Evolutionary conservation across 2,888 invertebrate species (phyloP), one percentile per base, ranked within the genome.

Genomic region (Oeneis ivallda): DNA sequence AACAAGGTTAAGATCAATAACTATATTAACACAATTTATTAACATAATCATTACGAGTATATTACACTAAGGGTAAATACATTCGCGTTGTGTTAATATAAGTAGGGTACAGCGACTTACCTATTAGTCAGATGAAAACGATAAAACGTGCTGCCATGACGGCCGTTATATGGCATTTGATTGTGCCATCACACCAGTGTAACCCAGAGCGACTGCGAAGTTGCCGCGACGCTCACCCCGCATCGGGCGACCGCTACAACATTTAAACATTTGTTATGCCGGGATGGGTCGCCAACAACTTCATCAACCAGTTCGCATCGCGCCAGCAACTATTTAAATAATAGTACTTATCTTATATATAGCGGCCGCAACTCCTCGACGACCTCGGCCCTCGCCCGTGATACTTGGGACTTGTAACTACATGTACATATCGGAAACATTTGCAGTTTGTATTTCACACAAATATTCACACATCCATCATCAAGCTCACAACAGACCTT

Each of bases 221-320:
- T 74, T 74, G 77, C 71, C 75, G 65, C 66, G 68, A 65, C 71
- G 75, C 75, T 89, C 87, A 89, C 75, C 87, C 89, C 76, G 87
- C 88, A 74, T 87, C 89, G 76, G 87, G 79, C 74, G 85, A 75
- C 76, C 72, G 87, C 89, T 89, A 89, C 85, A 89, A 89, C 88
- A 89, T 79, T 82, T 83, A 87, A 87, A 88, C 79, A 84, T 75
- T 82, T 74, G 83, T 88, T 85, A 88, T 84, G 83, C 81, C 83
- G 83, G 79, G 79, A 77, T 82, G 79, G 79, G 83, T 80, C 79
- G 78, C 72, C 71, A 69, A 71, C 66, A 66, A 74, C 58, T 68
- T 68, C 57, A 69, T 66, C 65, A 72, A 71, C 68, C 67, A 81
- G 63, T 84, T 86, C 85, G 86, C 87, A 76, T 72, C 72, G 83